Conservation (phyloP, 1,140 invertebrate species). For the Sitobion miscanthi region DNA sequence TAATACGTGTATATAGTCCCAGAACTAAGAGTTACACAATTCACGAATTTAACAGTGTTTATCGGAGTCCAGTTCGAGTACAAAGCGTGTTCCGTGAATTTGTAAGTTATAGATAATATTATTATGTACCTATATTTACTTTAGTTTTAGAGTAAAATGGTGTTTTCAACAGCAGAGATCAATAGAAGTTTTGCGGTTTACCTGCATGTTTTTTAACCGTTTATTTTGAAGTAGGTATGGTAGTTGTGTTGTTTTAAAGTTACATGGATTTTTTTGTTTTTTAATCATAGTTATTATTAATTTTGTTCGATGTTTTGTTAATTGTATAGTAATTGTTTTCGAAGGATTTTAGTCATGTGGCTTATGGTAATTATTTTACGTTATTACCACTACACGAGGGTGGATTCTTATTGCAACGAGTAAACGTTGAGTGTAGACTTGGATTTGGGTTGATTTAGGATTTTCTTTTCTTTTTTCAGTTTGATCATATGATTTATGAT, state of each 20-base stretch:
- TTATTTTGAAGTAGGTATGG: not conserved
- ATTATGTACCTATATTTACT: not conserved
- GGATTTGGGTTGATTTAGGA: not conserved
- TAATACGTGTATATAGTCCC: not conserved
- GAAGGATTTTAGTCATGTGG: not conserved
- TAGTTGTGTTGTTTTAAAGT: not conserved
- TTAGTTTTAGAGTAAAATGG: not conserved
- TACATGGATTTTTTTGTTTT: too few species aligned
- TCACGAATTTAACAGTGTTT: conserved; percentile 1
- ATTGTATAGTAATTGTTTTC: not conserved
- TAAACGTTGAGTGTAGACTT: not conserved
- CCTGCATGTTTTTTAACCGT: not conserved
- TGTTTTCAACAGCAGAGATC: not conserved
- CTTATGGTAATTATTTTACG: not conserved
- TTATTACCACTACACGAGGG: not conserved
- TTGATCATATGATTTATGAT: not conserved
- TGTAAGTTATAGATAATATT: not conserved
- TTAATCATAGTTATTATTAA: not conserved
- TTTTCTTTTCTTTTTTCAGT: not conserved
- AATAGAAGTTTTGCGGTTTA: not conserved
- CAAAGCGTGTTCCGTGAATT: not conserved
- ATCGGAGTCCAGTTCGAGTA: not conserved
- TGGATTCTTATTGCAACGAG: not conserved
- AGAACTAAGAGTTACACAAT: not conserved
- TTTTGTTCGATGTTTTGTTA: not conserved